Evolutionary conservation across 2,113 vertebrate species (phyloP), one percentile per base, ranked within the genome.

Genomic region (Tyto alba): DNA sequence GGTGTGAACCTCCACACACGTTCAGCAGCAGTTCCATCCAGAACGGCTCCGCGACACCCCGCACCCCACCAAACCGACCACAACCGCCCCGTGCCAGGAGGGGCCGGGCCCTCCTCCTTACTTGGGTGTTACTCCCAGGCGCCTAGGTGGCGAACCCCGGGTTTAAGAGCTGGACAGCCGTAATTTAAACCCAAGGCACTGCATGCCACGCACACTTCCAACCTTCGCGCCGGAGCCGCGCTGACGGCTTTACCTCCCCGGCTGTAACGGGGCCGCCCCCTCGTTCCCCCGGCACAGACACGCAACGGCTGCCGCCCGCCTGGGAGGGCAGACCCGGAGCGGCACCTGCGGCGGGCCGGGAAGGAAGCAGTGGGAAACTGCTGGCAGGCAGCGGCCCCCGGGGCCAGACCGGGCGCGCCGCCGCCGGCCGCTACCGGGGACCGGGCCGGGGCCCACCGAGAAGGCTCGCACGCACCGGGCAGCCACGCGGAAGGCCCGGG

Each of bases 1-100:
- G 21, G 29, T 5, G 23, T 0, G 16, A 69, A 41, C 30, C 52
- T 9, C 26, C 56, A 0, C 2, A 36, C 19, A 2, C 6, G 2
- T 0, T 7, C 62, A 4, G 81, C 62, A 4, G 81, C 76, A 6
- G 32, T 1, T 21, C 15, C 76, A 19, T 0, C 4, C 73, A 2
- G n/a, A 38, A 16, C 0, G 10, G 55, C 36, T 5, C 67, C 5
- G 26, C 6, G 13, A 36, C 48, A 23, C 0, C 15, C 76, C 1
- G 50, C 22, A 10, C 12, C 14, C 48, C 64, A 7, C 57, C 15
- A 4, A 23, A 5, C 18, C 1, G 71, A 13, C 53, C 36, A 1
- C 34, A 23, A 1, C 34, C 4, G 16, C 50, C 1, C 74, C 4
- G 59, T 0, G 27, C 38, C 79, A 30, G 3, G 10, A 10, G 43